A percentile compares a stretch with the other conserved stretches of the same genome.
phyloP scores from a whole-genome alignment of 2,113 vertebrate genomes.

The Leucosticte australis region DNA sequence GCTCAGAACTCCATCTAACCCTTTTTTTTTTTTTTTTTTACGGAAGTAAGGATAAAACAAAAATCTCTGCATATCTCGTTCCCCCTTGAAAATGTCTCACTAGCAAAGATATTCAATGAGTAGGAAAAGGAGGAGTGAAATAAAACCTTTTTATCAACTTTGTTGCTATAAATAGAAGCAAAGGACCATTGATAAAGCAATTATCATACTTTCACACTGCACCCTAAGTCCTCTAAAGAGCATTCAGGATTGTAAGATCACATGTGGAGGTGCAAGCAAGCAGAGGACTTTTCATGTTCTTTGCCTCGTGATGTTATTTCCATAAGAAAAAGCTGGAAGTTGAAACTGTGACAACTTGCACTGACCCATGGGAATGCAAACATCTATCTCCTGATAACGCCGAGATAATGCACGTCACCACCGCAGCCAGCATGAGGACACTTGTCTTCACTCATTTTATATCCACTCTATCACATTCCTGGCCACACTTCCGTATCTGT shows the following conservation, averaged over 20 bases:
- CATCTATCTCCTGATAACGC: slow-evolving; percentile 51
- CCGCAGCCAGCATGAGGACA: slow-evolving; percentile 39
- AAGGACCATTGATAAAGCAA: not conserved
- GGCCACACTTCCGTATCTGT: slow-evolving; percentile 53
- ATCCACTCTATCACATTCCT: slow-evolving; percentile 40
- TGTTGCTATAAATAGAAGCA: slow-evolving; percentile 18
- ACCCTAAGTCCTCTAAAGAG: not conserved
- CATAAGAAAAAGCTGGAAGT: slow-evolving; percentile 49
- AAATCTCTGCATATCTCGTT: fast-evolving
- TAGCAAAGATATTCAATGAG: not conserved
- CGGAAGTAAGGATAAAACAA: not conserved
- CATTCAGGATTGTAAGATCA: not conserved
- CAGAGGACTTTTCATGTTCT: not conserved
- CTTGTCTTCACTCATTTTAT: slow-evolving; percentile 60
- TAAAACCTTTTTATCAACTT: not conserved
- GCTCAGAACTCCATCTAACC: not conserved
- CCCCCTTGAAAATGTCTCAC: not conserved
- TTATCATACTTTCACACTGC: not conserved
- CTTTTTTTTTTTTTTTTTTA: not conserved
- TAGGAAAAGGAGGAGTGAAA: not conserved
- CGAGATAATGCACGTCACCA: slow-evolving; percentile 45
- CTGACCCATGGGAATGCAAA: slow-evolving; percentile 38
- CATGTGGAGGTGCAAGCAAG: not conserved
- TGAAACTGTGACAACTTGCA: slow-evolving; percentile 18
- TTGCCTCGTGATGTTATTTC: slow-evolving; percentile 36